A percentile compares a stretch with the other conserved stretches of the same genome.
phyloP scores from a whole-genome alignment of 2,113 vertebrate species.

The Gorilla gorilla region DNA sequence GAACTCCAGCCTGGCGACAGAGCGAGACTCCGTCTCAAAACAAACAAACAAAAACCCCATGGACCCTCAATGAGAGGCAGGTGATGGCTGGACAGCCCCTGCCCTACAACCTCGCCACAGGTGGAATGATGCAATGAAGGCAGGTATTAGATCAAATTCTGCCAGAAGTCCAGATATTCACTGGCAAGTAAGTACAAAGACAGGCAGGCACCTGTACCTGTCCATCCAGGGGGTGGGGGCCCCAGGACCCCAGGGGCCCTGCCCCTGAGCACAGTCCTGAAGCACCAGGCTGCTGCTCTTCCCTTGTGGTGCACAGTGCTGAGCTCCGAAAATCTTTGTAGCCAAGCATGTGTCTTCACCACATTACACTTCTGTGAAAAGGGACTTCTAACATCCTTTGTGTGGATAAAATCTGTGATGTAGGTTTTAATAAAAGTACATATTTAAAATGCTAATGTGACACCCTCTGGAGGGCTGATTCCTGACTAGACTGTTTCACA shows the following conservation, averaged over 20 bases:
- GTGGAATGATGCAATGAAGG: not conserved
- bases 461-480: not conserved
- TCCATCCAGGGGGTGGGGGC: not conserved
- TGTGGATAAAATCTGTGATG: not conserved
- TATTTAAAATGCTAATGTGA: not conserved
- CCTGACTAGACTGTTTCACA: not conserved
- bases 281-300: not conserved
- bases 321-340: not conserved
- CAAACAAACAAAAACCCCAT: no score
- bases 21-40: no score
- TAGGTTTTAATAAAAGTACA: not conserved
- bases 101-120: not conserved
- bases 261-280: no score
- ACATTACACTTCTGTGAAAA: not conserved
- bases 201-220: not conserved
- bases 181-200: not conserved
- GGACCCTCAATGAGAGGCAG: not conserved
- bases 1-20: no score
- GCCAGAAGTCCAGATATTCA: not conserved
- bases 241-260: not conserved
- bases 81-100: not conserved
- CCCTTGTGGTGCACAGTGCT: rapidly evolving
- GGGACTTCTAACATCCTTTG: not conserved
- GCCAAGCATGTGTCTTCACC: not conserved
- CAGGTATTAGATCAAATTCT: not conserved